phyloP scores from a whole-genome alignment of 2,113 vertebrate genomes.

The Crotalus helleri region DNA sequence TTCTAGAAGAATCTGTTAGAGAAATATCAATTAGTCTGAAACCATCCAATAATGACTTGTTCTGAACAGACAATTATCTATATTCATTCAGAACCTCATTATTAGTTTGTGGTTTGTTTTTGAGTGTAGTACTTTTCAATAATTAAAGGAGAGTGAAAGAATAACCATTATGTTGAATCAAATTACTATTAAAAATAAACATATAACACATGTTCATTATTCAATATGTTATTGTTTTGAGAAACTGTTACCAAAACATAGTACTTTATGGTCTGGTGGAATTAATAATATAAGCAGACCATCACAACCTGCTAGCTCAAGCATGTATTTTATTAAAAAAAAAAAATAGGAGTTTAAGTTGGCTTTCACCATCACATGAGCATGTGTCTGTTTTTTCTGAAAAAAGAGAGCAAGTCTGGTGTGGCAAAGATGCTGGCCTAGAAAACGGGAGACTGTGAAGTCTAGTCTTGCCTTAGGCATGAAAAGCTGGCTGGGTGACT shows the following conservation, averaged over 20 bases:
- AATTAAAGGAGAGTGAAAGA: not conserved
- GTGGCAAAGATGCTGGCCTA: not conserved
- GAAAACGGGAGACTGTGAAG: not conserved
- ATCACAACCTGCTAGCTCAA: not conserved
- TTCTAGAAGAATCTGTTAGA: not conserved
- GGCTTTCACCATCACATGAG: not conserved
- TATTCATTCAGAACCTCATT: not conserved
- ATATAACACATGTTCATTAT: not conserved
- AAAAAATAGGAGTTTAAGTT: not conserved
- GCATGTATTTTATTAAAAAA: not conserved
- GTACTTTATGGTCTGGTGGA: not conserved
- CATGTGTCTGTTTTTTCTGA: not conserved
- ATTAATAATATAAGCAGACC: not conserved
- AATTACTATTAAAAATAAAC: not conserved
- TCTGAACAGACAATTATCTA: not conserved
- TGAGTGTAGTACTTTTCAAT: not conserved
- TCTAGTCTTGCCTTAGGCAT: not conserved
- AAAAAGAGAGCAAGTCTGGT: not conserved
- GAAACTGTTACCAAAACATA: not conserved
- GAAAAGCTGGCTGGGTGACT: not conserved
- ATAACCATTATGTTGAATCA: not conserved
- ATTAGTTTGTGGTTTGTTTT: not conserved
- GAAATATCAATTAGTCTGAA: not conserved
- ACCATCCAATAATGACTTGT: not conserved
- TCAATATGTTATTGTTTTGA: not conserved